These are phyloP conservation scores for Okamejei kenojei DNA, from an alignment of 2,797 vertebrate species.

Conservation along the genomic window DNA sequence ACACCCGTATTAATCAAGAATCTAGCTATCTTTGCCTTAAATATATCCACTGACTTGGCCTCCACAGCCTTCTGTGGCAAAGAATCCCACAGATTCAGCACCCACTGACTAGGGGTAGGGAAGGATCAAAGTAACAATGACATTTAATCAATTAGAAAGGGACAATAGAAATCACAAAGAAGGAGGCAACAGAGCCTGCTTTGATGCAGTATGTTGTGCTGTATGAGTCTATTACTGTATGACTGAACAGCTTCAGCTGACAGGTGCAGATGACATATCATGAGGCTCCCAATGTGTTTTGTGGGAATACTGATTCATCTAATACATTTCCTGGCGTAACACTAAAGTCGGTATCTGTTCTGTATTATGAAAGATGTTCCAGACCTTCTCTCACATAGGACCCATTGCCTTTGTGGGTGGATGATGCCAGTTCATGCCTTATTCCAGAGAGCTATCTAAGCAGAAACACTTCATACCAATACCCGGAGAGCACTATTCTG, in stretches of 20 bases:
- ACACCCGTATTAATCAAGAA: too few species aligned
- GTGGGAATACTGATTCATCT: neutral
- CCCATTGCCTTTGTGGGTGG: too few species aligned
- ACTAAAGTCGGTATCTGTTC: neutral
- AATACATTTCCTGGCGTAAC: neutral
- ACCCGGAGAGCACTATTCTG: neutral
- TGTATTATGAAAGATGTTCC: neutral
- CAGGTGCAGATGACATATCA: neutral
- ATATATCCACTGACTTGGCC: too few species aligned
- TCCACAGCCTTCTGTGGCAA: too few species aligned
- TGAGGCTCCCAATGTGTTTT: neutral
- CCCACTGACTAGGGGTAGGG: neutral
- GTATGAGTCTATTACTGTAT: too few species aligned
- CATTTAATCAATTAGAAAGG: neutral
- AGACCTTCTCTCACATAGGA: neutral
- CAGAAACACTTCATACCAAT: neutral
- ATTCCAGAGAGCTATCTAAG: neutral
- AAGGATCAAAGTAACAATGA: neutral
- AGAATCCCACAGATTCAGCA: too few species aligned
- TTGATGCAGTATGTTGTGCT: too few species aligned
- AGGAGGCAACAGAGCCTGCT: too few species aligned
- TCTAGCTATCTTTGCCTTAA: too few species aligned
- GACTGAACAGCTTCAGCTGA: neutral
- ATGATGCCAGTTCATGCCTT: neutral
- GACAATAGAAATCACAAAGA: neutral